Base-by-base conservation (phyloP, 1,140 invertebrate genomes). In the Drosophila miranda region DNA sequence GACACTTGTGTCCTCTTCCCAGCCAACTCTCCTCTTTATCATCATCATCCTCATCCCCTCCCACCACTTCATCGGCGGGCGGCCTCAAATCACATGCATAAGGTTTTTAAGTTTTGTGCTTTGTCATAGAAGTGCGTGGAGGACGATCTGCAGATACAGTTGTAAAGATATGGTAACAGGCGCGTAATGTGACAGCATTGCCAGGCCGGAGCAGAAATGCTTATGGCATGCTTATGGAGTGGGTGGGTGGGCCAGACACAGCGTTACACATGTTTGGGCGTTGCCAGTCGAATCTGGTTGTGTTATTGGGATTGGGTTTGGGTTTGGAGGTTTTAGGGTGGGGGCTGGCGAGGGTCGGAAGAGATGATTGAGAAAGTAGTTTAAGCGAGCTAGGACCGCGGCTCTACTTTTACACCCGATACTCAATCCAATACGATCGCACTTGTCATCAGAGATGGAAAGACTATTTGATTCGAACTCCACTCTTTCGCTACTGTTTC, bases 161-260 rank as follows among this genome's bases (percentile, higher is more conserved):
- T 87, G 78, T 83, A 87, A 87, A 87, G 82, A 87, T 87, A 87
- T 75, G 82, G 77, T 87, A 87, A 86, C 60, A 87, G 81, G 78
- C 81, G 81, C 82, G 55, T 87, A 86, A 87, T 86, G 82, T 86
- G 82, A 87, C 81, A 81, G 81, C 74, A 54, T 74, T 70, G 63
- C 50, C 68, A 48, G 63, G n/a, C 43, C 30, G 14, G 26, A 43
- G 41, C 23, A 26, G 5, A 6, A 28, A 21, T 23, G 34, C 16
- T 16, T 16, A 16, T 16, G 34, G 21, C 11, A 23, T 23, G 34
- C 26, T 16, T 13, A 23, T 28, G 57, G 42, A 6, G 38, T 38
- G 8, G 41, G 16, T 34, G 19, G 19, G 9, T 51, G 44, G 45
- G 46, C 9, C 45, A 50, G 41, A 56, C 68, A 53, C 26, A 76